phyloP scores from a whole-genome alignment of 2,888 invertebrate species.

The Cheilosia pagana region DNA sequence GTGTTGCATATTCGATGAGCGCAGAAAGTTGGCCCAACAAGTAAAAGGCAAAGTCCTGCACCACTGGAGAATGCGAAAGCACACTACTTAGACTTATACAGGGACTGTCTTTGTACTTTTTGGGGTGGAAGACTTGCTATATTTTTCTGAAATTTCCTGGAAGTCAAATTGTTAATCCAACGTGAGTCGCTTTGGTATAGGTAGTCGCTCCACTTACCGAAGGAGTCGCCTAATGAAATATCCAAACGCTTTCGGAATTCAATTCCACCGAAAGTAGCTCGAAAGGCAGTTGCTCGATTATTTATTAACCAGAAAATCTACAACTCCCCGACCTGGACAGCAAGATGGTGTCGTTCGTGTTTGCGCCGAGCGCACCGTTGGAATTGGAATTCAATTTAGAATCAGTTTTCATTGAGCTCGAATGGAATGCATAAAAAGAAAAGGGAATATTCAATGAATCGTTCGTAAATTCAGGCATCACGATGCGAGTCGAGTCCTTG shows the following conservation, averaged over 20 bases:
- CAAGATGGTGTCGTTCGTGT: conserved; percentile 2
- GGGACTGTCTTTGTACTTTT: too few relatives aligned
- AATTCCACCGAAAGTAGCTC: conserved; percentile 21
- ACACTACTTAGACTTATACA: too few relatives aligned
- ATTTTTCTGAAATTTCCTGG: neutral
- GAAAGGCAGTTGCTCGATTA: conserved; percentile 46
- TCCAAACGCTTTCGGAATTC: conserved; percentile 56
- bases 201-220: conserved; percentile 8
- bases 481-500: conserved; percentile 3
- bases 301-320: conserved; percentile 42
- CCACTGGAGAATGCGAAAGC: too few relatives aligned
- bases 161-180: conserved; percentile 5
- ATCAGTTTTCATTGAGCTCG: conserved; percentile 45
- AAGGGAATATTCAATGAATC: conserved; percentile 47
- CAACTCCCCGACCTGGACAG: neutral
- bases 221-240: conserved; percentile 63
- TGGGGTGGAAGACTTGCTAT: too few relatives aligned
- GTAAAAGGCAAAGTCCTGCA: too few relatives aligned
- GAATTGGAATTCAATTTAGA: conserved; percentile 70
- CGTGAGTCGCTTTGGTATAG: too few relatives aligned
- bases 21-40: too few relatives aligned
- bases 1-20: too few relatives aligned
- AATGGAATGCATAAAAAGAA: conserved; percentile 45
- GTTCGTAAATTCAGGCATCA: conserved; percentile 5
- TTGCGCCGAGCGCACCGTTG: conserved; percentile 38